A percentile compares a stretch with the other conserved stretches of the same genome.
These are phyloP conservation scores for Eudyptes chrysolophus DNA, from an alignment of 2,113 vertebrate genomes.

Conservation along the genomic window DNA sequence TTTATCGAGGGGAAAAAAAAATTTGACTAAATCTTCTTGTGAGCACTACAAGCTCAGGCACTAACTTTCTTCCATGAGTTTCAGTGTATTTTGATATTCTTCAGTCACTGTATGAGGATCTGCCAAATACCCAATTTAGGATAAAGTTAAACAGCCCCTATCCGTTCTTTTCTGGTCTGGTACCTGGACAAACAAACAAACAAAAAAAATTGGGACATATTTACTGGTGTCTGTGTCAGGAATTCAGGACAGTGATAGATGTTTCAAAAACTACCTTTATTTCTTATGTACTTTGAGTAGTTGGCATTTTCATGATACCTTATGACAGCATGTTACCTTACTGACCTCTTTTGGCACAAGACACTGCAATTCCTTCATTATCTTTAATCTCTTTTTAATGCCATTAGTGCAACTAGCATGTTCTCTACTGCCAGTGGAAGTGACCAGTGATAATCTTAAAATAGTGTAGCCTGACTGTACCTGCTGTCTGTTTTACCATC, in stretches of 20 bases:
- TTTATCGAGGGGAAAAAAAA: neutral
- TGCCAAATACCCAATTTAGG: neutral
- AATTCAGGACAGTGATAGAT: neutral
- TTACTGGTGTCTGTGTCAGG: neutral
- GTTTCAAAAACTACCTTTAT: neutral
- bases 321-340: neutral
- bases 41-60: neutral
- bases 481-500: neutral
- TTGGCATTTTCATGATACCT: neutral
- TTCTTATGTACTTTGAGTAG: neutral
- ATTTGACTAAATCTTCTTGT: neutral
- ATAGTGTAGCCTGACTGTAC: neutral
- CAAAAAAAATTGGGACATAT: neutral
- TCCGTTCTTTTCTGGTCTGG: neutral
- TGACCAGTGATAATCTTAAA: neutral
- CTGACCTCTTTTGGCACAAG: neutral
- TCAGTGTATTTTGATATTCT: neutral
- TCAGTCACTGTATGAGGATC: neutral
- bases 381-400: conserved; percentile 9
- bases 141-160: neutral
- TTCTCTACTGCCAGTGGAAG: neutral
- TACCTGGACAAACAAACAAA: neutral
- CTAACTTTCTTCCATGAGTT: neutral
- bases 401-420: neutral
- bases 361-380: neutral